Evolutionary conservation across 2,797 vertebrate species (phyloP).

Genomic region (Clamator glandarius): DNA sequence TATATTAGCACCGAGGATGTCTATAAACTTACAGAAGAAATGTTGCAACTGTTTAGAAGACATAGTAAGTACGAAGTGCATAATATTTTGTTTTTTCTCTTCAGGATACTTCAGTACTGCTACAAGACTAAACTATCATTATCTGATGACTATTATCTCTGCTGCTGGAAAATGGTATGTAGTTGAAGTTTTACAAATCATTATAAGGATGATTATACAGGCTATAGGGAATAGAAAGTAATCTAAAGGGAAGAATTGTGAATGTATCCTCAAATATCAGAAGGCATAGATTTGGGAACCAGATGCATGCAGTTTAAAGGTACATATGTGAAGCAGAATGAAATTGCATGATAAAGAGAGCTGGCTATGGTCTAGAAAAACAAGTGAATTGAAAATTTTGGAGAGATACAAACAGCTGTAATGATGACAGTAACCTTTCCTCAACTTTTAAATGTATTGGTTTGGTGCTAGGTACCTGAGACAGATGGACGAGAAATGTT

Average conservation of each 20-base stretch:
- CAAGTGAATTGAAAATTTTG: not conserved
- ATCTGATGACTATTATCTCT: slow-evolving; percentile 68
- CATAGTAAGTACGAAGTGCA: not conserved
- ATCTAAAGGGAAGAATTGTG: not conserved
- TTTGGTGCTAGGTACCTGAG: slow-evolving; percentile 59
- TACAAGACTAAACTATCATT: slow-evolving; percentile 75
- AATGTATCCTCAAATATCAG: not conserved
- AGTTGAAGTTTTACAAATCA: not conserved
- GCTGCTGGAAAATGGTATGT: slow-evolving; percentile 81
- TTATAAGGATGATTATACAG: not conserved
- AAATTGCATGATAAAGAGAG: not conserved
- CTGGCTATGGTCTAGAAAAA: not conserved
- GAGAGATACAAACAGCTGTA: not conserved
- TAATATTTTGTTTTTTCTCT: not conserved
- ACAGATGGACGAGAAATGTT: slow-evolving; percentile 49
- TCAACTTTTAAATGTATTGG: not conserved
- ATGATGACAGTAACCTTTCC: not conserved
- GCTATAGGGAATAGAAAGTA: not conserved
- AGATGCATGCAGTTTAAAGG: not conserved
- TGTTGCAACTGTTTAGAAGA: not conserved
- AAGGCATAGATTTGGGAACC: not conserved
- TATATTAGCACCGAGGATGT: not conserved
- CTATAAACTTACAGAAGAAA: not conserved
- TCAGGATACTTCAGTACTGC: slow-evolving; percentile 78
- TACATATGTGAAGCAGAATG: not conserved